Conservation (phyloP, 2,888 invertebrate species). For the Drosophila koepferae region DNA sequence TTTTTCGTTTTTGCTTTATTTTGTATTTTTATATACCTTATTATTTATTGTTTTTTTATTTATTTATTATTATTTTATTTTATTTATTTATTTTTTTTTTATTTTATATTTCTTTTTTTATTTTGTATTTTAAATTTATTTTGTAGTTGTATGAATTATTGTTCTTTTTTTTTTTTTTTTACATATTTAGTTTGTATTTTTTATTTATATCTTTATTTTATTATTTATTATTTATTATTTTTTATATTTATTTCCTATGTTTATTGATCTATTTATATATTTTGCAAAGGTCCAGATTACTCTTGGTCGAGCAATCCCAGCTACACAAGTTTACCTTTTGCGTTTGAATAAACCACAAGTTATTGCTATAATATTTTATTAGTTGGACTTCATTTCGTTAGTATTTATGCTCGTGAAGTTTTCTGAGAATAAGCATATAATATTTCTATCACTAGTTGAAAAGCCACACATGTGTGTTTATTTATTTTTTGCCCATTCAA, state of each 20-base stretch:
- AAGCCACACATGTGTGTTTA: background rate
- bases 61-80: too few relatives aligned
- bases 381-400: background rate
- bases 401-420: background rate
- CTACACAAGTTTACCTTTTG: background rate
- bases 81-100: background rate
- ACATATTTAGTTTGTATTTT: too few relatives aligned
- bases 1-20: background rate
- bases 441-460: background rate
- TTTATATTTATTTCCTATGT: too few relatives aligned
- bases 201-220: too few relatives aligned
- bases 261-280: too few relatives aligned
- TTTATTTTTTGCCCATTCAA: background rate
- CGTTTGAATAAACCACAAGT: slow-evolving; percentile 3
- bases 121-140: too few relatives aligned
- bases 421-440: background rate
- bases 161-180: too few relatives aligned
- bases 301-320: background rate
- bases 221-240: too few relatives aligned
- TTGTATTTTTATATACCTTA: too few relatives aligned
- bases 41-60: too few relatives aligned
- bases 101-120: background rate
- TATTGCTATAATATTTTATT: slow-evolving; percentile 13
- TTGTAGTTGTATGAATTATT: too few relatives aligned
- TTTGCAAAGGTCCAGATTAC: background rate